Conservation (phyloP, 2,797 vertebrate species). For the Platyrinchus mystaceus region DNA sequence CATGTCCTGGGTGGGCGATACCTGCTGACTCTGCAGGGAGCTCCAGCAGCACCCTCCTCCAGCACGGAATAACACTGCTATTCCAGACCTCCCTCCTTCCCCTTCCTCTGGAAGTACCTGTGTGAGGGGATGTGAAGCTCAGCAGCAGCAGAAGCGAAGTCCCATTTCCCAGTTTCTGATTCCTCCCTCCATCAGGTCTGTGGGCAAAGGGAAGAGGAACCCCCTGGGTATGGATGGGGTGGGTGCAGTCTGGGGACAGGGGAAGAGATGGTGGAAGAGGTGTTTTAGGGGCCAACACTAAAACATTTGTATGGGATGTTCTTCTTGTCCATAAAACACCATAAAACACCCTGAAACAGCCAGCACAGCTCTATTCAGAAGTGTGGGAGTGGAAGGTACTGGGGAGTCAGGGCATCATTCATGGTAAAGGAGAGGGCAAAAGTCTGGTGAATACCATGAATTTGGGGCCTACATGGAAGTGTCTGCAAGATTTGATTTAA, state of each 20-base stretch:
- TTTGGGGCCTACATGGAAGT: not conserved
- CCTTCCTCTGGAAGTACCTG: not conserved
- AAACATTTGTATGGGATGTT: not conserved
- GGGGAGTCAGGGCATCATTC: not conserved
- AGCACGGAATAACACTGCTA: not conserved
- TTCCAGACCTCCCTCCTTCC: not conserved
- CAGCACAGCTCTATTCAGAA: not conserved
- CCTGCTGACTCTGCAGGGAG: not conserved
- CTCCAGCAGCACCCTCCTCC: accelerated
- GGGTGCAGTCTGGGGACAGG: not conserved
- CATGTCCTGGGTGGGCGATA: not conserved
- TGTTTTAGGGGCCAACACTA: not conserved
- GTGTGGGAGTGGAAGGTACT: not conserved
- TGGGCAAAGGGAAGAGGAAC: not conserved
- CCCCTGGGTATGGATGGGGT: not conserved
- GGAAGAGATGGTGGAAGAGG: not conserved
- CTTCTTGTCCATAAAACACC: not conserved
- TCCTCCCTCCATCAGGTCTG: not conserved
- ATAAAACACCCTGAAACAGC: not conserved
- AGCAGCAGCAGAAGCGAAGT: not conserved
- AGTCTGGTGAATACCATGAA: not conserved
- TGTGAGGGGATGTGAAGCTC: not conserved
- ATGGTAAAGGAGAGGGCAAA: not conserved
- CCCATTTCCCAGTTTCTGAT: not conserved
- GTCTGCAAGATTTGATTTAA: not conserved